These are phyloP conservation scores for Erythrocebus patas DNA, from an alignment of 2,113 vertebrate species.

Conservation along the genomic window DNA sequence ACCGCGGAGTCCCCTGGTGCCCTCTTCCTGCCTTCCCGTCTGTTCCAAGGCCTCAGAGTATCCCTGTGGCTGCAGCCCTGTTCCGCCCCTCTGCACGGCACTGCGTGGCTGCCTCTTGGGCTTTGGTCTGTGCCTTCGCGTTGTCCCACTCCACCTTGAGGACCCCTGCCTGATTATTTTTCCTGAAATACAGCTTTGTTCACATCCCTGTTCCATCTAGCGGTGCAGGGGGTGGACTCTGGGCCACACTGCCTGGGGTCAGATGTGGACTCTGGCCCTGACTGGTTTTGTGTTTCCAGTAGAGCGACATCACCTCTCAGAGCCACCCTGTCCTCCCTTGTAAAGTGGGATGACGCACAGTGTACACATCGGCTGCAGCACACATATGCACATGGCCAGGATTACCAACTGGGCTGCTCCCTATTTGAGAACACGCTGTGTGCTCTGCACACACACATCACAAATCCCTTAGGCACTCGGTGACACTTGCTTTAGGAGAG, in stretches of 20 bases:
- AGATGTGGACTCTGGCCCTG: not conserved
- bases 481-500: accelerated
- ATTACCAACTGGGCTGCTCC: not conserved
- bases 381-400: accelerated
- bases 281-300: not conserved
- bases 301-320: not conserved
- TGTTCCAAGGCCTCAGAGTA: not conserved
- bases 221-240: not conserved
- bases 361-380: accelerated
- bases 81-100: too few species aligned
- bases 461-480: accelerated
- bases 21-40: not conserved
- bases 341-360: accelerated
- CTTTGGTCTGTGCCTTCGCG: not conserved
- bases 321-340: not conserved
- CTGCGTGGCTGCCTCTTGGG: too few species aligned
- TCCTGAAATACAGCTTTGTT: not conserved
- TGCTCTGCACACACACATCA: accelerated
- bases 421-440: accelerated
- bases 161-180: not conserved
- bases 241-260: not conserved
- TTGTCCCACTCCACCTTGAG: too few species aligned
- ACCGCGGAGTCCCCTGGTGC: not conserved
- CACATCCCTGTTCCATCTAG: accelerated
- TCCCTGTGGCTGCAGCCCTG: accelerated